Percentiles rank a stretch among this genome's conserved stretches.
phyloP scores from a whole-genome alignment of 2,113 vertebrate genomes.

The Passer domesticus region DNA sequence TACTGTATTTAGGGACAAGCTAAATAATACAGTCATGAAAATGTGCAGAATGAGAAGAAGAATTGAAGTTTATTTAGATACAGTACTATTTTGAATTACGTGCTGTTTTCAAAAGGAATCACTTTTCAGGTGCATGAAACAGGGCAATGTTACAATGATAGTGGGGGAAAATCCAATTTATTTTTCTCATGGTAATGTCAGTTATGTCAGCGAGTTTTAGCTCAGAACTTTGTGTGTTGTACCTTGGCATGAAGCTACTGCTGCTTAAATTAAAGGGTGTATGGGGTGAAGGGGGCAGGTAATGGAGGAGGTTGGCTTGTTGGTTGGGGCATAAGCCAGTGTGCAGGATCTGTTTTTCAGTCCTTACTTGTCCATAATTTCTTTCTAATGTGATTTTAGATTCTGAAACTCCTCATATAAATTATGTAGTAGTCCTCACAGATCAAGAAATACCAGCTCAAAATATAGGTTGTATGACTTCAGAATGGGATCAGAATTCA shows the following conservation, averaged over 20 bases:
- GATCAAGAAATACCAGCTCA: not conserved
- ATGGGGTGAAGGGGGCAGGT: not conserved
- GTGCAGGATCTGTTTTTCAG: not conserved
- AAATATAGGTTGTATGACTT: not conserved
- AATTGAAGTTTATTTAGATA: not conserved
- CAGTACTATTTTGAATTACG: not conserved
- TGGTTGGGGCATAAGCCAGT: not conserved
- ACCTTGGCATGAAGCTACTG: not conserved
- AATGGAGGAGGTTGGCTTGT: not conserved
- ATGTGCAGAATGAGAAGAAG: not conserved
- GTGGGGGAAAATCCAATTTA: accelerated
- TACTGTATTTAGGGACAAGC: not conserved
- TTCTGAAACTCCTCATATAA: not conserved
- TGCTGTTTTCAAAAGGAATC: not conserved
- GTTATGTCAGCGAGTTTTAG: not conserved
- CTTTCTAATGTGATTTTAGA: not conserved
- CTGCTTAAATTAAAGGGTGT: not conserved
- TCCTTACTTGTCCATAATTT: not conserved
- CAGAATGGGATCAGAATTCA: not conserved
- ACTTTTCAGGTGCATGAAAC: not conserved
- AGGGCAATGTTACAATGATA: not conserved
- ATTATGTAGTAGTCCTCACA: not conserved
- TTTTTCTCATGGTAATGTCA: accelerated
- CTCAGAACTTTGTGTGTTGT: not conserved
- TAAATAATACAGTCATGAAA: not conserved